Percentiles rank a stretch among this genome's conserved stretches.
Conservation (phyloP, 2,888 invertebrate genomes). For the Phyto melanocephala region DNA sequence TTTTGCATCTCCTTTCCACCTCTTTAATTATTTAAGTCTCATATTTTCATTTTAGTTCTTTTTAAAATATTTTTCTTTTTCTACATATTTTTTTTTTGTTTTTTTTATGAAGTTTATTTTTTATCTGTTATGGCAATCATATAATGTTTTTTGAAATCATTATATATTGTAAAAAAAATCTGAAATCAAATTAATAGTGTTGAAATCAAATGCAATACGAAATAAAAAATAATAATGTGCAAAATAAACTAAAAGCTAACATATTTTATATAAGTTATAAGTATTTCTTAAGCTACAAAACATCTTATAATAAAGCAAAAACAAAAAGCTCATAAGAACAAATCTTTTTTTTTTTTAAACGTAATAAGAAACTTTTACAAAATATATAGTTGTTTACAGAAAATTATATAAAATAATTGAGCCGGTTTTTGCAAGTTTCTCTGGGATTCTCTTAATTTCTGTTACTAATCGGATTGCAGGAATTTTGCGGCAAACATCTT, state of each 20-base stretch:
- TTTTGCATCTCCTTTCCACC: conserved; percentile 69
- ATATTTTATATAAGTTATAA: no score
- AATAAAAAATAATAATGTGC: conserved; percentile 47
- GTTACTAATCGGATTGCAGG: no score
- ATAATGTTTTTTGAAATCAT: conserved; percentile 79
- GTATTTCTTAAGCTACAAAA: no score
- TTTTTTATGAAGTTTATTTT: conserved; percentile 68
- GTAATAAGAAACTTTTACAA: no score
- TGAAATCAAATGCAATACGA: conserved; percentile 73
- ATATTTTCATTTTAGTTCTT: conserved; percentile 68
- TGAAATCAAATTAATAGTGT: conserved; percentile 79
- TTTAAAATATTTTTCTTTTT: conserved; percentile 68
- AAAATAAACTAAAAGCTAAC: conserved; percentile 32
- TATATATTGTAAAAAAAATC: conserved; percentile 78
- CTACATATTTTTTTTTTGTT: conserved; percentile 63
- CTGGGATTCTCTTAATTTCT: no score
- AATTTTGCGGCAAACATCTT: no score
- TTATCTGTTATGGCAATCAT: conserved; percentile 75
- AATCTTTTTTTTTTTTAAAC: no score
- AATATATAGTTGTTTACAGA: no score
- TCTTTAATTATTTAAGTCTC: conserved; percentile 67
- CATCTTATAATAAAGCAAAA: no score
- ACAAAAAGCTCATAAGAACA: no score
- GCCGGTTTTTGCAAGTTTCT: no score
- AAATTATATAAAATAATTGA: no score